These are phyloP conservation scores for Hippopotamus amphibius DNA, from an alignment of 2,113 vertebrate genomes.

Conservation along the genomic window DNA sequence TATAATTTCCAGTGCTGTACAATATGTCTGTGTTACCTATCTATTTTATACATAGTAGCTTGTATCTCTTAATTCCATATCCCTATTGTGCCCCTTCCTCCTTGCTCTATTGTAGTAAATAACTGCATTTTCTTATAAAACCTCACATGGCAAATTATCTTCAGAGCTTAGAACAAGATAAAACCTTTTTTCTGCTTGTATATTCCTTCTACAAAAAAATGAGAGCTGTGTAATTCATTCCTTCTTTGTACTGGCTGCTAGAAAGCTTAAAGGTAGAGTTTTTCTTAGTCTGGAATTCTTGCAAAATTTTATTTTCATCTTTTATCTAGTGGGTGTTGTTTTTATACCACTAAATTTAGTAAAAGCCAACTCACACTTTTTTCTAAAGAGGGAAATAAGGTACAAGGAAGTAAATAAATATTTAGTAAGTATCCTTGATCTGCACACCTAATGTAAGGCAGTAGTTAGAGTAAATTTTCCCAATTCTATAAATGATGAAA, in stretches of 20 bases:
- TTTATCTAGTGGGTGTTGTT: not conserved
- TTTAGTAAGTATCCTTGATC: not conserved
- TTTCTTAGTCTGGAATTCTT: constrained; percentile 15
- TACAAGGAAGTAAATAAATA: not conserved
- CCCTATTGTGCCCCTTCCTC: not conserved
- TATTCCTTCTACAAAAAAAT: not conserved
- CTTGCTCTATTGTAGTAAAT: constrained; percentile 7
- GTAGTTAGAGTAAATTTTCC: not conserved
- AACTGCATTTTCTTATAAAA: constrained; percentile 36
- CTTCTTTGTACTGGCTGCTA: not conserved
- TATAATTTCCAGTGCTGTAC: not conserved
- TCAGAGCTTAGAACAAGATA: constrained; percentile 6
- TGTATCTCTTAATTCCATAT: not conserved
- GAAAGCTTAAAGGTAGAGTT: not conserved
- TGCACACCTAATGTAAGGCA: not conserved
- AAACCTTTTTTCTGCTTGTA: not conserved
- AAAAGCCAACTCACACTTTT: not conserved
- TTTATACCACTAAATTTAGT: not conserved
- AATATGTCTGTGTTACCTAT: not conserved
- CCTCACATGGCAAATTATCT: not conserved
- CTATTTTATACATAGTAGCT: not conserved
- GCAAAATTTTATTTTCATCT: constrained; percentile 12
- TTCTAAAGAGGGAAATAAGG: not conserved
- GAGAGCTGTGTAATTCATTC: not conserved
- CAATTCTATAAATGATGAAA: not conserved